A percentile compares a stretch with the other conserved stretches of the same genome.
Evolutionary conservation across 2,888 invertebrate genomes (phyloP).

Genomic region (Troglohyphantes excavatus): DNA sequence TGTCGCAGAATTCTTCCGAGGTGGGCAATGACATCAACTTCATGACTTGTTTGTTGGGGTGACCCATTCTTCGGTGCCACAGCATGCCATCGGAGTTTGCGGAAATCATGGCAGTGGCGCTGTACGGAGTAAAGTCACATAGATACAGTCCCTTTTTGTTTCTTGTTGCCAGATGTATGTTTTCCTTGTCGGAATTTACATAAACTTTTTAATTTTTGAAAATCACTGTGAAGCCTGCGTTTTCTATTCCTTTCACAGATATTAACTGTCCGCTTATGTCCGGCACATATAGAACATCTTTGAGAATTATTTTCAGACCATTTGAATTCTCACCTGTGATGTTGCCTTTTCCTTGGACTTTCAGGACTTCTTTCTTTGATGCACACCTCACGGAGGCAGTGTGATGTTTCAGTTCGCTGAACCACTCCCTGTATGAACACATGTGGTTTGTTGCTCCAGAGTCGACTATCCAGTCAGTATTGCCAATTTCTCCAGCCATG

Average conservation of each 20-base stretch:
- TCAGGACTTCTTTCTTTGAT: background rate
- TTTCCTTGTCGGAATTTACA: background rate
- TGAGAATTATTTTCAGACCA: background rate
- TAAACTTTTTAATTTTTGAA: background rate
- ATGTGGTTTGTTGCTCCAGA: constrained; percentile 6
- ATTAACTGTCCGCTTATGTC: background rate
- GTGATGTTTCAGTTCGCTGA: background rate
- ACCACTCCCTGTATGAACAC: background rate
- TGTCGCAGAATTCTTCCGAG: background rate
- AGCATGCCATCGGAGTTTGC: too few relatives aligned
- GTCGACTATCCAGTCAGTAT: background rate
- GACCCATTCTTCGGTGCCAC: background rate
- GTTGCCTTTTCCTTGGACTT: background rate
- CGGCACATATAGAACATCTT: background rate
- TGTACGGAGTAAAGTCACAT: background rate
- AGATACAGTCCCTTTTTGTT: background rate
- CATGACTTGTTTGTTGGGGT: background rate
- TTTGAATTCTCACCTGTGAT: background rate
- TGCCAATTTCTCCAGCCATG: background rate
- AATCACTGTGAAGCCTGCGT: background rate
- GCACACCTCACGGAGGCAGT: background rate
- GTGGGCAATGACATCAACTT: background rate
- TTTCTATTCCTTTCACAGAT: background rate
- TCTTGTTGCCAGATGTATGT: background rate
- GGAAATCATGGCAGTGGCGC: background rate